These are phyloP conservation scores for Paramuricea clavata DNA, from an alignment of 92 coral and sea anemone genomes.

Conservation along the genomic window DNA sequence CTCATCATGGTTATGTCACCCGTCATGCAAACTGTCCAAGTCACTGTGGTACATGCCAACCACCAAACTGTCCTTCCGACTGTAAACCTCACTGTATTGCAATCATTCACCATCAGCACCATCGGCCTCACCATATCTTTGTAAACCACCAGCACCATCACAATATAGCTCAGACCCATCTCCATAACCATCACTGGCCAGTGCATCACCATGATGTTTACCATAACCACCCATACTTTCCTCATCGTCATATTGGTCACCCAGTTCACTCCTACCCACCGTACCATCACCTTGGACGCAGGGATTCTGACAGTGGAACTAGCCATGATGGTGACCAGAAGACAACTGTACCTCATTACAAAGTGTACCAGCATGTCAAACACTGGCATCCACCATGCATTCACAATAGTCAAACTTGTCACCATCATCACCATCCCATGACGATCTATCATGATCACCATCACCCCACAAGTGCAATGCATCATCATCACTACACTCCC, in stretches of 20 bases:
- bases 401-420: constrained; percentile 26
- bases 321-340: not conserved
- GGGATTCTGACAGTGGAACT: not conserved
- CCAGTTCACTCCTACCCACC: not conserved
- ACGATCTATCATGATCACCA: constrained; percentile 38
- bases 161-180: constrained; percentile 28
- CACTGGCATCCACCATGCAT: constrained; percentile 78
- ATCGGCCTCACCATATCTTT: constrained; percentile 37
- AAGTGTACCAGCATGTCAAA: constrained; percentile 80
- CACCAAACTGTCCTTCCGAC: constrained; percentile 42
- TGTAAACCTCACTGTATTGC: constrained; percentile 36
- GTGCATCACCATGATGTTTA: constrained; percentile 37
- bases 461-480: constrained; percentile 18
- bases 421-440: constrained; percentile 41
- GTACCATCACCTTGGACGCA: constrained; percentile 16
- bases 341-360: constrained; percentile 33
- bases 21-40: constrained; percentile 37
- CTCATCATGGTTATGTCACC: constrained; percentile 30
- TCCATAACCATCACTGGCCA: constrained; percentile 51
- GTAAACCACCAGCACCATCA: constrained; percentile 43
- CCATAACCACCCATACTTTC: constrained; percentile 20
- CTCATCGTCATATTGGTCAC: constrained; percentile 41
- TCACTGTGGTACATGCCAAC: constrained; percentile 26
- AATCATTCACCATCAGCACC: constrained; percentile 49
- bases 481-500: constrained; percentile 45